Conservation (phyloP, 2,797 vertebrate species). For the Atherinosoma microstoma region DNA sequence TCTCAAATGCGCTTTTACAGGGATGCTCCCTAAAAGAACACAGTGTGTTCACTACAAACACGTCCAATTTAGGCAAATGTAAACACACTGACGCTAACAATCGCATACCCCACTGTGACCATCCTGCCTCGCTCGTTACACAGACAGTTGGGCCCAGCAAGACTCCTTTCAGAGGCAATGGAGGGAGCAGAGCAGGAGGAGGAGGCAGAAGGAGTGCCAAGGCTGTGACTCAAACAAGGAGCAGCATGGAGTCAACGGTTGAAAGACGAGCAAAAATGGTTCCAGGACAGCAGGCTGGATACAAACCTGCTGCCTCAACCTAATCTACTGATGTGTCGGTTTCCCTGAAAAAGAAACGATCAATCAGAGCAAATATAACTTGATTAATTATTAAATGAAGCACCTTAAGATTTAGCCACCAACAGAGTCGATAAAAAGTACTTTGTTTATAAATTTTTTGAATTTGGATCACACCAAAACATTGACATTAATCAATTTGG, state of each 20-base stretch:
- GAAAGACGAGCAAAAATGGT: conserved; percentile 22
- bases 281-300: conserved; percentile 43
- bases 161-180: conserved; percentile 86
- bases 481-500: conserved; percentile 34
- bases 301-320: conserved; percentile 57
- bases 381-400: conserved; percentile 1
- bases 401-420: neutral
- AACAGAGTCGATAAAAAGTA: conserved; percentile 7
- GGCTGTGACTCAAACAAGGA: conserved; percentile 45
- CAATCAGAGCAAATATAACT: conserved; percentile 9
- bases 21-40: conserved; percentile 26
- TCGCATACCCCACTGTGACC: conserved; percentile 73
- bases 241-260: conserved; percentile 24
- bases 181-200: conserved; percentile 59
- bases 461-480: conserved; percentile 9
- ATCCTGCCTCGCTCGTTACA: conserved; percentile 91
- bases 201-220: conserved; percentile 27
- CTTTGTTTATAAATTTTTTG: conserved; percentile 5
- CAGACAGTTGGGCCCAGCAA: conserved; percentile 93
- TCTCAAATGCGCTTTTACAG: conserved; percentile 32
- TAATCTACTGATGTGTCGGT: neutral
- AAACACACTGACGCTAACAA: conserved; percentile 63
- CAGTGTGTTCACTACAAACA: conserved; percentile 37
- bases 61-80: conserved; percentile 49
- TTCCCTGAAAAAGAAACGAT: neutral